Evolutionary conservation across 2,888 invertebrate genomes (phyloP).

Genomic region (Allacma fusca): DNA sequence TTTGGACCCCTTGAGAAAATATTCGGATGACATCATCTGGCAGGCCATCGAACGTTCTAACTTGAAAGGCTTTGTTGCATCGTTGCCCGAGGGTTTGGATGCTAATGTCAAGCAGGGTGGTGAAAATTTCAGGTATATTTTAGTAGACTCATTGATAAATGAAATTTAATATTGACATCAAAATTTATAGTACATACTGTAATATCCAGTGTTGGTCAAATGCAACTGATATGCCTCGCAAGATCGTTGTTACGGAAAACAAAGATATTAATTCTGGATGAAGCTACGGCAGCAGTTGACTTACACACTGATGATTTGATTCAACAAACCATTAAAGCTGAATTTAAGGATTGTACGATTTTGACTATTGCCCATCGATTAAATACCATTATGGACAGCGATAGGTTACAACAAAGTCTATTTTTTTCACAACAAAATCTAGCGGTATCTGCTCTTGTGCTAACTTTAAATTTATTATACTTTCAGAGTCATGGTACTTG

Average conservation of each 20-base stretch:
- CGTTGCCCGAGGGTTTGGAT: constrained; percentile 61
- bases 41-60: constrained; percentile 68
- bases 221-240: constrained; percentile 88
- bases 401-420: constrained; percentile 70
- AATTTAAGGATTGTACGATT: constrained; percentile 86
- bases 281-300: constrained; percentile 86
- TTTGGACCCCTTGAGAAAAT: constrained; percentile 68
- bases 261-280: constrained; percentile 82
- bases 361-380: constrained; percentile 91
- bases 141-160: too few relatives aligned
- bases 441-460: too few relatives aligned
- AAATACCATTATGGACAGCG: constrained; percentile 90
- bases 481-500: constrained; percentile 65
- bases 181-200: too few relatives aligned
- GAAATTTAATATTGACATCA: too few relatives aligned
- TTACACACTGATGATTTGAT: constrained; percentile 67
- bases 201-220: constrained; percentile 58
- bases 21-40: constrained; percentile 68
- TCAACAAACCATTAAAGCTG: constrained; percentile 81
- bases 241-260: constrained; percentile 85
- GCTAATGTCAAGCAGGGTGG: constrained; percentile 64
- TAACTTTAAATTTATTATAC: too few relatives aligned
- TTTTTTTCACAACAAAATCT: too few relatives aligned
- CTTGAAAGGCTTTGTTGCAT: constrained; percentile 64
- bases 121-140: constrained; percentile 62